Evolutionary conservation across 2,113 vertebrate genomes (phyloP).

Genomic region (Syngnathoides biaculeatus): DNA sequence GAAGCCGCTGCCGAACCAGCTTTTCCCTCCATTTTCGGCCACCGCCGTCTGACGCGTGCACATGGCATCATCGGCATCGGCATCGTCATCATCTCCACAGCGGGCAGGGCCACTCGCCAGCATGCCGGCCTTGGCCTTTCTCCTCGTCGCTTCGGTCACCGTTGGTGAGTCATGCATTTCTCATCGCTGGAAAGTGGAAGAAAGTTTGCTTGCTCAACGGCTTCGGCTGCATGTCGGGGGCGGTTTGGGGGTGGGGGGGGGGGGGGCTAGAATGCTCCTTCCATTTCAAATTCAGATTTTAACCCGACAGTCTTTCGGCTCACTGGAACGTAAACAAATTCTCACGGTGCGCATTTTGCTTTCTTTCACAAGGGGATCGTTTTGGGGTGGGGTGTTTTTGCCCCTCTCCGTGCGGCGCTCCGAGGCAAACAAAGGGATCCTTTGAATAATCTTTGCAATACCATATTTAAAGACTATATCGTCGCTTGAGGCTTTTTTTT

Average conservation of each 20-base stretch:
- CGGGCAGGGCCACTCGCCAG: constrained; percentile 16
- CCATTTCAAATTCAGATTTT: constrained; percentile 49
- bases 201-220: constrained; percentile 21
- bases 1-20: constrained; percentile 48
- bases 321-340: constrained; percentile 25
- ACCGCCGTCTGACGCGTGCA: constrained; percentile 32
- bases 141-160: constrained; percentile 34
- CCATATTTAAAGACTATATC: neutral
- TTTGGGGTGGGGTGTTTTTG: neutral
- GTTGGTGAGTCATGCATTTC: constrained; percentile 44
- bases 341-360: neutral
- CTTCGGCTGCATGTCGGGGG: constrained; percentile 6
- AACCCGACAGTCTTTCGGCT: constrained; percentile 57
- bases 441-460: neutral
- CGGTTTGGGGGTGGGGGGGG: constrained; percentile 33
- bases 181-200: neutral
- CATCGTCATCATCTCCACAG: constrained; percentile 46
- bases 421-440: constrained; percentile 46
- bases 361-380: neutral
- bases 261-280: constrained; percentile 33
- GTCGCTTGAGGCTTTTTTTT: neutral
- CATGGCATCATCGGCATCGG: too few relatives aligned
- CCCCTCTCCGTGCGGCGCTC: neutral
- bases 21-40: constrained; percentile 39
- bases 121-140: constrained; percentile 32